phyloP scores from a whole-genome alignment of 1,140 invertebrate species.

The Drosophila eugracilis region DNA sequence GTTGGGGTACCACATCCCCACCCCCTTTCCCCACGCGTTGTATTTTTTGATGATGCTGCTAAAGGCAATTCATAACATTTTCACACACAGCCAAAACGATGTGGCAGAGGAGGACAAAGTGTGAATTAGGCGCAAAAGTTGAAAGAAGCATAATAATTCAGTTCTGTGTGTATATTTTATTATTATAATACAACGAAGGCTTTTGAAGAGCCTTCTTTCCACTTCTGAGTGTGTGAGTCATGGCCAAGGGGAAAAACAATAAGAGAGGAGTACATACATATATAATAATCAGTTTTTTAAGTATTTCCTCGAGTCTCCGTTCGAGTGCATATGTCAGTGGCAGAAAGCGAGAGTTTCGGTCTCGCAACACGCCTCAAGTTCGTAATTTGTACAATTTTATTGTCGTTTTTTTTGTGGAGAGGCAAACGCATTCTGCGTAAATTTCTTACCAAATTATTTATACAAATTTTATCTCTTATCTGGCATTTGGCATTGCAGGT shows the following conservation, averaged over 20 bases:
- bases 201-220: constrained; percentile 62
- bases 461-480: constrained; percentile 72
- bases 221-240: constrained; percentile 13
- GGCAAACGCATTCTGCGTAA: constrained; percentile 16
- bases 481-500: constrained; percentile 66
- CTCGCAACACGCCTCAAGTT: constrained; percentile 67
- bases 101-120: constrained; percentile 52
- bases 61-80: constrained; percentile 82
- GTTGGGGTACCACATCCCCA: background rate
- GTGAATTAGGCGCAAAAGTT: constrained; percentile 83
- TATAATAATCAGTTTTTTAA: constrained; percentile 36
- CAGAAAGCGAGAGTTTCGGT: constrained; percentile 40
- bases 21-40: background rate
- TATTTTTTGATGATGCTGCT: constrained; percentile 75
- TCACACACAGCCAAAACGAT: constrained; percentile 59
- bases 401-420: constrained; percentile 3
- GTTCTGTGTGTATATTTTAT: constrained; percentile 58
- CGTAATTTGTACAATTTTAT: constrained; percentile 75
- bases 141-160: constrained; percentile 74
- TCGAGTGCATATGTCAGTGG: constrained; percentile 71
- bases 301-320: constrained; percentile 32
- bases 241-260: constrained; percentile 22
- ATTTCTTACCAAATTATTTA: constrained; percentile 61
- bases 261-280: constrained; percentile 7
- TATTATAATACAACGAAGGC: constrained; percentile 64